These are phyloP conservation scores for Adelphocoris suturalis DNA, from an alignment of 2,888 invertebrate genomes.

Conservation along the genomic window DNA sequence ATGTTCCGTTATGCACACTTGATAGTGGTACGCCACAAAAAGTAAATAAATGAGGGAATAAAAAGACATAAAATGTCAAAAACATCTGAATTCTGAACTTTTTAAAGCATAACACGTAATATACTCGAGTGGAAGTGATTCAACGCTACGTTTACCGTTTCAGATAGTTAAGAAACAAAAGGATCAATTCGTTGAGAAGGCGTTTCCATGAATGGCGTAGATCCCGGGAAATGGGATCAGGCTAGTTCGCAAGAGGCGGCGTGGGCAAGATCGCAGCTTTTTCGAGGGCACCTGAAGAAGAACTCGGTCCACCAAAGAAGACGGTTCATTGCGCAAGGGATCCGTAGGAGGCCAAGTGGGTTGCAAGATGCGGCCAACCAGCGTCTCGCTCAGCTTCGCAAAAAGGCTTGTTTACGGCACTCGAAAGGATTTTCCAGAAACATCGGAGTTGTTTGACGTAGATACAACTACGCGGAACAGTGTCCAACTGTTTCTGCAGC, in stretches of 20 bases:
- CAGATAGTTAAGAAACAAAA: background rate
- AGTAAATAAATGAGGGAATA: too few species aligned
- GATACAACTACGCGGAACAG: too few species aligned
- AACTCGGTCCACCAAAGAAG: constrained; percentile 2
- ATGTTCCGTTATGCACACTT: too few species aligned
- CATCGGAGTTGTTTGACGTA: background rate
- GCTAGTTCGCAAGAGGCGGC: constrained; percentile 2
- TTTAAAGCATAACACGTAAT: too few species aligned
- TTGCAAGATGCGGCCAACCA: constrained; percentile 7
- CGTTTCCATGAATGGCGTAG: background rate
- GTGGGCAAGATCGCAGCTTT: background rate
- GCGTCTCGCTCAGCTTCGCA: background rate
- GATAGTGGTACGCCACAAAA: too few species aligned
- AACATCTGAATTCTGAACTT: too few species aligned
- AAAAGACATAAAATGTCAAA: too few species aligned
- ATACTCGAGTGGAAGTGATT: too few species aligned
- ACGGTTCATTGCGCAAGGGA: constrained; percentile 22
- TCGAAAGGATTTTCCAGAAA: constrained; percentile 3
- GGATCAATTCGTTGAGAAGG: background rate
- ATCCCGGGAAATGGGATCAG: background rate
- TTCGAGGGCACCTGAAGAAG: constrained; percentile 19
- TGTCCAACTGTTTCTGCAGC: too few species aligned
- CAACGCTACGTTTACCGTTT: too few species aligned
- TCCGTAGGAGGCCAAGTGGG: constrained; percentile 18
- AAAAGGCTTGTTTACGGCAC: background rate